Evolutionary conservation across 2,797 vertebrate genomes (phyloP).

Genomic region (Hoplostethus atlanticus): DNA sequence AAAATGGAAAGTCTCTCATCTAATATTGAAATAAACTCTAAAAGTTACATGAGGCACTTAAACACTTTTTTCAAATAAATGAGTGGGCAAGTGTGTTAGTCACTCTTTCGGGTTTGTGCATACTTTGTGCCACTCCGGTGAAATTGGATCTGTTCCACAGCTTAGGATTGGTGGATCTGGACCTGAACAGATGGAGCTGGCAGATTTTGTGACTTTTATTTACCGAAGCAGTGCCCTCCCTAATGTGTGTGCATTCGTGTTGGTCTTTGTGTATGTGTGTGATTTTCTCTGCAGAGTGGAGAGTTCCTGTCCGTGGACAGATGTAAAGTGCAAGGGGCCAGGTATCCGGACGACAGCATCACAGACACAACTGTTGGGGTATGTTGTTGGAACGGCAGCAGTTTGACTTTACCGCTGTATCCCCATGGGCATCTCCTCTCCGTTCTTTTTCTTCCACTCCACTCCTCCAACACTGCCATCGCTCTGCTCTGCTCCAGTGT

Average conservation of each 20-base stretch:
- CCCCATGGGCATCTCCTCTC: slow-evolving; percentile 24
- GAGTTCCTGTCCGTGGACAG: slow-evolving; percentile 83
- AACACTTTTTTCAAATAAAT: slow-evolving; percentile 18
- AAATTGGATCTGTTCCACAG: slow-evolving; percentile 4
- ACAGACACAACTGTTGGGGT: slow-evolving; percentile 72
- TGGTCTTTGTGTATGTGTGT: not conserved
- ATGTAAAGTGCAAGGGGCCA: slow-evolving; percentile 75
- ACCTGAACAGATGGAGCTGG: slow-evolving; percentile 21
- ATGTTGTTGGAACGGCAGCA: slow-evolving; percentile 52
- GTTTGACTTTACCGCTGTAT: slow-evolving; percentile 13
- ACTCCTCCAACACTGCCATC: not conserved
- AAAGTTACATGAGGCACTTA: slow-evolving; percentile 40
- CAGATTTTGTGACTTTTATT: slow-evolving; percentile 19
- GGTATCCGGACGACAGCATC: slow-evolving; percentile 77
- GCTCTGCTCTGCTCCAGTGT: slow-evolving; percentile 31
- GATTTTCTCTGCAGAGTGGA: slow-evolving; percentile 69
- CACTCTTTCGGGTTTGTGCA: slow-evolving; percentile 6
- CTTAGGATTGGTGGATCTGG: not conserved
- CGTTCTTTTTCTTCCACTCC: slow-evolving; percentile 29
- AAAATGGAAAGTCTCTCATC: slow-evolving; percentile 48
- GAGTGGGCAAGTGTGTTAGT: slow-evolving; percentile 8
- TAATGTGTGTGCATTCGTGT: slow-evolving; percentile 5
- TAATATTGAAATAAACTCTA: slow-evolving; percentile 38
- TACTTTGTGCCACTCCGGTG: slow-evolving; percentile 4
- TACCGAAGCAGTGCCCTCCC: slow-evolving; percentile 13